phyloP scores from a whole-genome alignment of 2,797 vertebrate species.

The Chaetophractus vellerosus region DNA sequence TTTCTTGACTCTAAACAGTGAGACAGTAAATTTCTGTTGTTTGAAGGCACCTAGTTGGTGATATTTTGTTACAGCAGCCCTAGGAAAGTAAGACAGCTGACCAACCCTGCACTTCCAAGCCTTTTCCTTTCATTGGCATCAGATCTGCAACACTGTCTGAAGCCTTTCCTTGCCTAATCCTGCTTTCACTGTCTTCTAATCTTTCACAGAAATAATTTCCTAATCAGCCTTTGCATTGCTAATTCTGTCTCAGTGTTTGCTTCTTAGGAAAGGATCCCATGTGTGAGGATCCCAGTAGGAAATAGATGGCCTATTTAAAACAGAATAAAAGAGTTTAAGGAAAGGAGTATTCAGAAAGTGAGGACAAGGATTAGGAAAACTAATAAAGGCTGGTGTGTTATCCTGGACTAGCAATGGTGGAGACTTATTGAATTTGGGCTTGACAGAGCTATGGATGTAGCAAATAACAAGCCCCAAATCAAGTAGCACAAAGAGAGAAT shows the following conservation, averaged over 20 bases:
- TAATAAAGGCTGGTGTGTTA: not conserved
- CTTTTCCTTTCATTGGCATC: not conserved
- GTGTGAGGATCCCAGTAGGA: not conserved
- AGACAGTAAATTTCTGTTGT: too few relatives aligned
- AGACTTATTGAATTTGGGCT: not conserved
- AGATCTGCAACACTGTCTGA: not conserved
- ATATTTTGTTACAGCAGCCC: too few relatives aligned
- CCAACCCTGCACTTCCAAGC: fast-evolving
- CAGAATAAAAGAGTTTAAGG: not conserved
- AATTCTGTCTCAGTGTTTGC: not conserved
- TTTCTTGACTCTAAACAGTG: too few relatives aligned
- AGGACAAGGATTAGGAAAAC: not conserved
- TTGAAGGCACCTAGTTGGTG: too few relatives aligned
- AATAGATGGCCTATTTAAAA: not conserved
- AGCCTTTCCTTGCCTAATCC: not conserved
- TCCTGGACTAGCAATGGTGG: not conserved
- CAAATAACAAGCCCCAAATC: not conserved
- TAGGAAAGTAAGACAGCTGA: too few relatives aligned
- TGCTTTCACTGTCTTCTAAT: not conserved
- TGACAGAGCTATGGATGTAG: not conserved
- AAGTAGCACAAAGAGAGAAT: not conserved
- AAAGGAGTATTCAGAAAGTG: conserved; percentile 9
- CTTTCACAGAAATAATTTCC: not conserved
- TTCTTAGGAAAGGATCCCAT: not conserved
- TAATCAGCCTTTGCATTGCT: not conserved